A percentile compares a stretch with the other conserved stretches of the same genome.
Conservation (phyloP, 2,113 vertebrate genomes). For the Pandion haliaetus region DNA sequence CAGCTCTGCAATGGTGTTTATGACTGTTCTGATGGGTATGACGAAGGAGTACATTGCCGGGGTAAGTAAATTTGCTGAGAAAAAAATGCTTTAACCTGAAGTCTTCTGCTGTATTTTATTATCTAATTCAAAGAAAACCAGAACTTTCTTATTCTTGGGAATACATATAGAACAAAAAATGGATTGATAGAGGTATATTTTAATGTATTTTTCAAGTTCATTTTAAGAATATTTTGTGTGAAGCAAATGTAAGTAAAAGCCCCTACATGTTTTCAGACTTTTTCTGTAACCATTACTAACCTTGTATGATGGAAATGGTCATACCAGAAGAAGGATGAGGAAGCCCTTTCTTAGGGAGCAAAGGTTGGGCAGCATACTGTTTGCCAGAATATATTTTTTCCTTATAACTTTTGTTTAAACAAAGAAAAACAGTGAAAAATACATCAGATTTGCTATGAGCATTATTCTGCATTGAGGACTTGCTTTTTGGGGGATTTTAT, state of each 20-base stretch:
- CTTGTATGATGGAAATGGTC: not conserved
- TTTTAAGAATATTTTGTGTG: not conserved
- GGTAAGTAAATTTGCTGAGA: conserved; percentile 76
- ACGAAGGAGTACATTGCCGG: conserved; percentile 92
- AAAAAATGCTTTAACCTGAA: not conserved
- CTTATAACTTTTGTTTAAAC: not conserved
- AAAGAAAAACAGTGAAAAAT: not conserved
- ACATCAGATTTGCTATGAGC: not conserved
- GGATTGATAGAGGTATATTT: not conserved
- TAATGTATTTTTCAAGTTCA: not conserved
- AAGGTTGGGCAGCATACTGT: not conserved
- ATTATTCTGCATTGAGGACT: not conserved
- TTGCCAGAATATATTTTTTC: not conserved
- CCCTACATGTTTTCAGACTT: not conserved
- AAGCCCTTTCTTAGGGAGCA: not conserved
- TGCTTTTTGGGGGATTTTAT: not conserved
- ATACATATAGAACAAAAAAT: not conserved
- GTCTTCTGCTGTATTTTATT: not conserved
- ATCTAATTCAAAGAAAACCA: not conserved
- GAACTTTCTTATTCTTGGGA: not conserved
- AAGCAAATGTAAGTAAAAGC: not conserved
- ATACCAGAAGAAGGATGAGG: not conserved
- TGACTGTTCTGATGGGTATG: conserved; percentile 90
- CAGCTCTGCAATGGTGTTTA: conserved; percentile 89
- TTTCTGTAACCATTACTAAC: not conserved